Percentiles rank a stretch among this genome's conserved stretches.
Conservation (phyloP, 1,140 invertebrate species). For the Gonioctena quinquepunctata region DNA sequence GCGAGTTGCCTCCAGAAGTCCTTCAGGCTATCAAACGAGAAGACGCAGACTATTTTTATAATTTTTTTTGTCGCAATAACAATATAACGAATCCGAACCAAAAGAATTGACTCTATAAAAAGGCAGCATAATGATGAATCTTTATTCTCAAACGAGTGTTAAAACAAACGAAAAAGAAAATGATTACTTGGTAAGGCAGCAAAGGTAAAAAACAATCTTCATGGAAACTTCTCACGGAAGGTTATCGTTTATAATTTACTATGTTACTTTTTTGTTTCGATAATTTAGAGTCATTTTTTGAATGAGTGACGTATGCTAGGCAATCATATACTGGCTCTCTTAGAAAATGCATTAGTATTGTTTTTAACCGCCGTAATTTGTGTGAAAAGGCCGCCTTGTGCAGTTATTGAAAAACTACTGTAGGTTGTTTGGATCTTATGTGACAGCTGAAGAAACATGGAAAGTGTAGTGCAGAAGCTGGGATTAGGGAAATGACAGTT, state of each 20-base stretch:
- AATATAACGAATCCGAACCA: too few relatives aligned
- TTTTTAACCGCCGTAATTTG: too few relatives aligned
- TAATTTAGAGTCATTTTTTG: conserved; percentile 16
- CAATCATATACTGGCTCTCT: background rate
- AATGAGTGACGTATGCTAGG: background rate
- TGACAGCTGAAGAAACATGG: too few relatives aligned
- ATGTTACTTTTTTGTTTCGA: conserved; percentile 5
- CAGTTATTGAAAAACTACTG: too few relatives aligned
- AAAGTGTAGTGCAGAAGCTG: too few relatives aligned
- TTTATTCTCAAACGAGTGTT: background rate
- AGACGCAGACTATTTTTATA: background rate
- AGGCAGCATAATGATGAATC: conserved; percentile 25
- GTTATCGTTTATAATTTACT: conserved; percentile 10
- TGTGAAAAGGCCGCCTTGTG: too few relatives aligned
- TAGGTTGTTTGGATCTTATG: too few relatives aligned
- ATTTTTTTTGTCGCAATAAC: too few relatives aligned
- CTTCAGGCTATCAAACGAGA: background rate
- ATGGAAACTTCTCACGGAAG: conserved; percentile 9
- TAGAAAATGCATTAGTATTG: conserved; percentile 2
- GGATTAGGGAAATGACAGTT: too few relatives aligned
- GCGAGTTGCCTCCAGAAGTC: background rate
- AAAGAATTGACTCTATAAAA: background rate
- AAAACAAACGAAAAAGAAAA: background rate
- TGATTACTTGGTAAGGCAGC: conserved; percentile 8
- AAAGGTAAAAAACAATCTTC: conserved; percentile 12